Evolutionary conservation across 2,888 invertebrate species (phyloP).

Genomic region (Ophraella communa): DNA sequence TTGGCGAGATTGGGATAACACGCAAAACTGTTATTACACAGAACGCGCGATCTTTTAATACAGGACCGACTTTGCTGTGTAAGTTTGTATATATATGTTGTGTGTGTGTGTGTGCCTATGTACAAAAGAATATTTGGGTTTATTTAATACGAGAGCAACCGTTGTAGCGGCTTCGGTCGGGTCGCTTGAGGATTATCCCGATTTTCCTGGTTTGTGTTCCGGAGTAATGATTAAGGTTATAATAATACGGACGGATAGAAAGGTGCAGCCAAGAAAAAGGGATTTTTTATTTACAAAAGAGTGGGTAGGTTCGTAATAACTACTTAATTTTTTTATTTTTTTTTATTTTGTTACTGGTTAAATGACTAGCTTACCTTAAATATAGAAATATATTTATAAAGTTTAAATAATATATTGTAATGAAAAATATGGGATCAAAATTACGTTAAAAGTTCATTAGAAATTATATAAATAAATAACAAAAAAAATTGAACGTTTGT

Average conservation of each 20-base stretch:
- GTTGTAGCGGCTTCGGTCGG: not conserved
- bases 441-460: too few species aligned
- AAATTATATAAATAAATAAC: too few species aligned
- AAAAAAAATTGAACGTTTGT: too few species aligned
- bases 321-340: too few species aligned
- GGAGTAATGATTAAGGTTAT: not conserved
- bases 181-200: not conserved
- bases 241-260: not conserved
- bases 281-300: not conserved
- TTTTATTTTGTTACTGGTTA: too few species aligned
- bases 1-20: slow-evolving; percentile 50
- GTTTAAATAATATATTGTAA: too few species aligned
- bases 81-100: too few species aligned
- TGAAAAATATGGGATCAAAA: too few species aligned
- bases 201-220: not conserved
- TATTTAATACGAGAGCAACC: not conserved
- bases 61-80: slow-evolving; percentile 24
- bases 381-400: too few species aligned
- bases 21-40: slow-evolving; percentile 53
- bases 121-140: slow-evolving; percentile 19
- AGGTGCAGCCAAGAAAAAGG: not conserved
- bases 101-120: too few species aligned
- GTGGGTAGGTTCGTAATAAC: not conserved
- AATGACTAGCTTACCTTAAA: too few species aligned
- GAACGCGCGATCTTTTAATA: slow-evolving; percentile 35